Percentiles rank a stretch among this genome's conserved stretches.
phyloP scores from a whole-genome alignment of 92 coral and sea anemone genomes.

The Umimayanthus chanpuru region DNA sequence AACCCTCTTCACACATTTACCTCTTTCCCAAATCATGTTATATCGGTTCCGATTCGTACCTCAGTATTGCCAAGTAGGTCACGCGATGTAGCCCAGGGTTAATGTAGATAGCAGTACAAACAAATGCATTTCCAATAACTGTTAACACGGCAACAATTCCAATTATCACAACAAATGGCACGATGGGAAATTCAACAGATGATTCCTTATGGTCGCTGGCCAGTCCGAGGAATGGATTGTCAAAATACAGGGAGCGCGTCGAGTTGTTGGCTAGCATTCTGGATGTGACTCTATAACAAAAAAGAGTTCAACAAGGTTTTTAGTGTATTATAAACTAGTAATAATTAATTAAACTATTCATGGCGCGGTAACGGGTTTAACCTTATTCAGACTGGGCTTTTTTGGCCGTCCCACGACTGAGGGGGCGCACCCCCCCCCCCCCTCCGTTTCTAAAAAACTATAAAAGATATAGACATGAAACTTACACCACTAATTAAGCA shows the following conservation, averaged over 20 bases:
- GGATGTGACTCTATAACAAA: background rate
- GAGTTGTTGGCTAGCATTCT: conserved; percentile 18
- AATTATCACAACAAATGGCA: conserved; percentile 59
- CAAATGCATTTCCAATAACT: conserved; percentile 82
- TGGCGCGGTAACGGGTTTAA: no score
- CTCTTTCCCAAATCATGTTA: background rate
- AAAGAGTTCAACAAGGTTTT: no score
- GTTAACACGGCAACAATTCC: conserved; percentile 67
- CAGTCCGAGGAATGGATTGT: background rate
- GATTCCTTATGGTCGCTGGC: background rate
- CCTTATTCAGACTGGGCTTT: no score
- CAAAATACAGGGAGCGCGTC: background rate
- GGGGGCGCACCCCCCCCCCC: no score
- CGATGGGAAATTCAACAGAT: conserved; percentile 45
- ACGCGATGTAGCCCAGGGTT: conserved; percentile 85
- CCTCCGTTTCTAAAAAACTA: no score
- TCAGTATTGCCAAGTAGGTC: conserved; percentile 75
- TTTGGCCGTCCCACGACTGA: no score
- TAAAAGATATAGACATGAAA: no score
- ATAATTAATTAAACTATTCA: no score
- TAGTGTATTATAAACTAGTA: no score
- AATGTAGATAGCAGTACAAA: conserved; percentile 74
- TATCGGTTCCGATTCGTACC: background rate
- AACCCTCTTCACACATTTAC: background rate
- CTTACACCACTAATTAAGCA: no score